Conservation (phyloP, 64 coral and sea anemone species). For the Acropora tenuis region DNA sequence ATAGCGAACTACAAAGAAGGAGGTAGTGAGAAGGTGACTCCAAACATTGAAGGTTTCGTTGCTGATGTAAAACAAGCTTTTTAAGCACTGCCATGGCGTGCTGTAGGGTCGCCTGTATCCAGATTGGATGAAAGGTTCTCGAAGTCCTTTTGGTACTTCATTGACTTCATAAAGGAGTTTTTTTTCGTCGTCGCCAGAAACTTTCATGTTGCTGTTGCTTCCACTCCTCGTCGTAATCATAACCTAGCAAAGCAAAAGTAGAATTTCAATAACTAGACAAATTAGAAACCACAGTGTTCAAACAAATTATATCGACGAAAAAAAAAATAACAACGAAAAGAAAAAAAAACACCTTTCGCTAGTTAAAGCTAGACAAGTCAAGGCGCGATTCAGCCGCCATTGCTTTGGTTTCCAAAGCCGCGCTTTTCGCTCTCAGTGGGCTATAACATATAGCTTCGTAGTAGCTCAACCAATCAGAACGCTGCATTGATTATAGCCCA, state of each 20-base stretch:
- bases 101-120: slow-evolving; percentile 33
- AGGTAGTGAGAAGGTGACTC: slow-evolving; percentile 39
- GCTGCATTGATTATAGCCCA: too few relatives aligned
- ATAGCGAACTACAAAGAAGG: slow-evolving; percentile 34
- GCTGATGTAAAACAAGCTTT: slow-evolving; percentile 49
- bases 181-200: not conserved
- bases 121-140: slow-evolving; percentile 49
- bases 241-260: not conserved
- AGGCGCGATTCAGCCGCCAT: too few relatives aligned
- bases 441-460: too few relatives aligned
- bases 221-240: not conserved
- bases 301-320: too few relatives aligned
- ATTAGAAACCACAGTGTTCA: too few relatives aligned
- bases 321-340: too few relatives aligned
- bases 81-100: slow-evolving; percentile 37
- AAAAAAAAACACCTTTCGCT: too few relatives aligned
- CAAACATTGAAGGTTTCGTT: slow-evolving; percentile 66
- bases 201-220: not conserved
- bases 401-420: too few relatives aligned
- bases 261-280: not conserved
- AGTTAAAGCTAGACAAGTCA: too few relatives aligned
- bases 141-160: slow-evolving; percentile 32
- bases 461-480: too few relatives aligned
- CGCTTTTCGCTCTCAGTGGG: too few relatives aligned
- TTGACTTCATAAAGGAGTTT: slow-evolving; percentile 4